These are phyloP conservation scores for Mandrillus leucophaeus DNA, from an alignment of 2,113 vertebrate genomes.

Conservation along the genomic window DNA sequence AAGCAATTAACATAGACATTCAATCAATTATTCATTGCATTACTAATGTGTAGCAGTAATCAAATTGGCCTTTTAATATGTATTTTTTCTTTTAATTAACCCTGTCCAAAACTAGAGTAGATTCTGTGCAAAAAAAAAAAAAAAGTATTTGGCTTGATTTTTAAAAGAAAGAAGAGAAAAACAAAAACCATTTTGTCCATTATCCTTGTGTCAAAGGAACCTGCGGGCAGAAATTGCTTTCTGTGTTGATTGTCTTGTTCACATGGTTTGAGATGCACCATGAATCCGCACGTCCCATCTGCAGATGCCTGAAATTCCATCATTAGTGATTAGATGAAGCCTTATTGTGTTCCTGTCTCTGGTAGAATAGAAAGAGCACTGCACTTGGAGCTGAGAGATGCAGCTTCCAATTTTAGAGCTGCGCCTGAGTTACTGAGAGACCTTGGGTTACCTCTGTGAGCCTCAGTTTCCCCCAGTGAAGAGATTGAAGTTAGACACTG, in stretches of 20 bases:
- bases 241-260: background rate
- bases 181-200: background rate
- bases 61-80: slow-evolving; percentile 76
- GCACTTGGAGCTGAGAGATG: background rate
- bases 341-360: background rate
- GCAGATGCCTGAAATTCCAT: background rate
- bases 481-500: no score
- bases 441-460: background rate
- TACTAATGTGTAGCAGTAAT: slow-evolving; percentile 71
- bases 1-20: slow-evolving; percentile 75
- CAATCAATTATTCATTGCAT: slow-evolving; percentile 73
- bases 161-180: background rate
- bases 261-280: background rate
- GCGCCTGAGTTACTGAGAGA: background rate
- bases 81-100: slow-evolving; percentile 80
- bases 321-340: background rate
- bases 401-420: background rate
- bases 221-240: background rate
- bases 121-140: background rate
- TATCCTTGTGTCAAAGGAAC: background rate
- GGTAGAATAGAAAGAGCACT: background rate
- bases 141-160: slow-evolving; percentile 61
- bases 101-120: slow-evolving; percentile 59
- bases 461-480: background rate
- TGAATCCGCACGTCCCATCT: background rate